These are phyloP conservation scores for Ormyrus pomaceus DNA, from an alignment of 2,888 invertebrate genomes.

Conservation along the genomic window DNA sequence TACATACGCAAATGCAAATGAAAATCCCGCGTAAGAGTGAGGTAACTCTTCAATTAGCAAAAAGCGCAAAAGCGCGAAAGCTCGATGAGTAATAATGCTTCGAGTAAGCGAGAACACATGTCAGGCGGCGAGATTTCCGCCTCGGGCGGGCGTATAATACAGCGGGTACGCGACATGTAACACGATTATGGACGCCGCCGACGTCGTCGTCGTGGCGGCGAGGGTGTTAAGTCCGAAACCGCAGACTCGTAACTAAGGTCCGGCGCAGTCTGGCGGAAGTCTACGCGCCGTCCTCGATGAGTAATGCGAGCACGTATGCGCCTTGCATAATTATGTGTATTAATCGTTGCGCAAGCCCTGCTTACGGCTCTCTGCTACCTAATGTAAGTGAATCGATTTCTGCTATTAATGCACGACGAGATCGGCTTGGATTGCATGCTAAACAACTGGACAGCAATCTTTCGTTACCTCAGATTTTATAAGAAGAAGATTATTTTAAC, in stretches of 20 bases:
- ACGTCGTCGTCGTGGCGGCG: slow-evolving; percentile 47
- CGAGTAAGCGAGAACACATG: slow-evolving; percentile 3
- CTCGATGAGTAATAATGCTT: slow-evolving; percentile 35
- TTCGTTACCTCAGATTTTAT: too few species aligned
- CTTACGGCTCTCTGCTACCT: too few species aligned
- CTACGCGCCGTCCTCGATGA: slow-evolving; percentile 61
- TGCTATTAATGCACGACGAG: too few species aligned
- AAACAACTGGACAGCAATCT: too few species aligned
- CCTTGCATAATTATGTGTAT: slow-evolving; percentile 59
- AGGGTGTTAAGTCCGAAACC: slow-evolving; percentile 60
- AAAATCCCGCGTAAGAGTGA: too few species aligned
- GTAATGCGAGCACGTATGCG: slow-evolving; percentile 61
- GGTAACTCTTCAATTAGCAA: slow-evolving; percentile 10
- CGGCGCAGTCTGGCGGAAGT: slow-evolving; percentile 57
- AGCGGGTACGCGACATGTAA: slow-evolving; percentile 24
- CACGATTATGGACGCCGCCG: slow-evolving; percentile 33
- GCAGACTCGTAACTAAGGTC: slow-evolving; percentile 66
- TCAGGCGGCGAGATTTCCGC: slow-evolving; percentile 35
- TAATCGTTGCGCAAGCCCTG: slow-evolving; percentile 60
- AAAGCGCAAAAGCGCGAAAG: slow-evolving; percentile 41
- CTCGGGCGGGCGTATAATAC: slow-evolving; percentile 39
- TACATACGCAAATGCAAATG: too few species aligned
- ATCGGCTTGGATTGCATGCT: too few species aligned
- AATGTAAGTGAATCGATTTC: too few species aligned
- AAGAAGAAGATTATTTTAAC: too few species aligned